Evolutionary conservation across 2,888 invertebrate genomes (phyloP).

Genomic region (Protophormia terraenovae): DNA sequence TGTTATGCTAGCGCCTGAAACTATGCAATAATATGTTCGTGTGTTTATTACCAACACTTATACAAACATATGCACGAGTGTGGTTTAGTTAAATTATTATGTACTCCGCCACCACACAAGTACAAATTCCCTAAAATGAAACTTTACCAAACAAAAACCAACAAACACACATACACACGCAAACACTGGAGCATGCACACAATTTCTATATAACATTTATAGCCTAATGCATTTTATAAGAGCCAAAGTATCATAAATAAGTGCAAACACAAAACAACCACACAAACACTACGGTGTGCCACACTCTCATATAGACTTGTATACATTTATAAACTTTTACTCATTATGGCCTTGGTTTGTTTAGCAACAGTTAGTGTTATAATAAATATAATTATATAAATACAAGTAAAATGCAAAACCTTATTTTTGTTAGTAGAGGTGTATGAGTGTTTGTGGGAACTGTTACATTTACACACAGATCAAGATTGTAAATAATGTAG

Average conservation of each 20-base stretch:
- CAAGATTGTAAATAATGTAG: constrained; percentile 16
- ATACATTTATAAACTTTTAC: neutral
- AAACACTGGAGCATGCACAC: neutral
- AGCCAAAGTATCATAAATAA: constrained; percentile 48
- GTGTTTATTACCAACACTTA: neutral
- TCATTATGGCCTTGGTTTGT: constrained; percentile 56
- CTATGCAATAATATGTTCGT: constrained; percentile 4
- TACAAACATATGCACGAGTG: neutral
- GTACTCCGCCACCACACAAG: neutral
- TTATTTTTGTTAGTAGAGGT: neutral
- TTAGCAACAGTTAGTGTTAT: constrained; percentile 64
- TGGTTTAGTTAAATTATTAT: constrained; percentile 2
- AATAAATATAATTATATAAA: constrained; percentile 62
- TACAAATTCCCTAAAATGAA: constrained; percentile 12
- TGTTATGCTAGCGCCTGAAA: neutral
- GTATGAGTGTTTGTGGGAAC: constrained; percentile 4
- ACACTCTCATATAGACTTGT: neutral
- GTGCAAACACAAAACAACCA: constrained; percentile 1
- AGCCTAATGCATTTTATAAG: constrained; percentile 13
- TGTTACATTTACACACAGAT: constrained; percentile 15
- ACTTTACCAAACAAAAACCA: neutral
- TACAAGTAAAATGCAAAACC: constrained; percentile 24
- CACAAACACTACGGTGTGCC: neutral
- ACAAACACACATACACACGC: neutral
- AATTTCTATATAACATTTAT: neutral